Evolutionary conservation across 2,888 invertebrate genomes (phyloP).

Genomic region (Trichopria drosophilae): DNA sequence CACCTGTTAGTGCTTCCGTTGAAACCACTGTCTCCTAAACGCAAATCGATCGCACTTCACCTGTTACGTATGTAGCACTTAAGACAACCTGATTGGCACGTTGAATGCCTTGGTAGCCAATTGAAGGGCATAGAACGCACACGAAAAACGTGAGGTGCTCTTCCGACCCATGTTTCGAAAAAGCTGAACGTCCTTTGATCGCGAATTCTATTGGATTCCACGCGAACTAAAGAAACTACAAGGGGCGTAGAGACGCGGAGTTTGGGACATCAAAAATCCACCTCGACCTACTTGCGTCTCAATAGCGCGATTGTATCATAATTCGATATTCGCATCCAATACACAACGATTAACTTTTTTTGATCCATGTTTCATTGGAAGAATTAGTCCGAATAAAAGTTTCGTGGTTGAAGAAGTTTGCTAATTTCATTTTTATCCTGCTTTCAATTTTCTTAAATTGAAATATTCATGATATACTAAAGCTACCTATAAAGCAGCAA

Average conservation of each 20-base stretch:
- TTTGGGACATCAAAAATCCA: constrained; percentile 32
- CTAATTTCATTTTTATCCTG: too few relatives aligned
- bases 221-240: constrained; percentile 15
- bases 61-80: constrained; percentile 56
- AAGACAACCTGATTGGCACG: constrained; percentile 54
- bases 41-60: too few relatives aligned
- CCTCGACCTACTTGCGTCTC: constrained; percentile 6
- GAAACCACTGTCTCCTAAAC: too few relatives aligned
- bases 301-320: constrained; percentile 44
- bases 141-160: constrained; percentile 50
- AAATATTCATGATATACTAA: too few relatives aligned
- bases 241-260: constrained; percentile 11
- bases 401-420: too few relatives aligned
- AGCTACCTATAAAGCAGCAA: too few relatives aligned
- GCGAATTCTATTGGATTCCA: constrained; percentile 51
- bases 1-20: too few relatives aligned
- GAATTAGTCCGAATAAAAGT: too few relatives aligned
- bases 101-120: constrained; percentile 55
- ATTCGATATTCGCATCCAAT: constrained; percentile 38
- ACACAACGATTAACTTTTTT: constrained; percentile 49
- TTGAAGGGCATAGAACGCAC: constrained; percentile 47
- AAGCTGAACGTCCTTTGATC: constrained; percentile 53
- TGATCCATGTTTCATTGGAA: too few relatives aligned
- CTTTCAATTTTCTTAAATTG: too few relatives aligned
- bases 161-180: constrained; percentile 46